A percentile compares a stretch with the other conserved stretches of the same genome.
Conservation (phyloP, 2,888 invertebrate genomes). For the Syritta pipiens region DNA sequence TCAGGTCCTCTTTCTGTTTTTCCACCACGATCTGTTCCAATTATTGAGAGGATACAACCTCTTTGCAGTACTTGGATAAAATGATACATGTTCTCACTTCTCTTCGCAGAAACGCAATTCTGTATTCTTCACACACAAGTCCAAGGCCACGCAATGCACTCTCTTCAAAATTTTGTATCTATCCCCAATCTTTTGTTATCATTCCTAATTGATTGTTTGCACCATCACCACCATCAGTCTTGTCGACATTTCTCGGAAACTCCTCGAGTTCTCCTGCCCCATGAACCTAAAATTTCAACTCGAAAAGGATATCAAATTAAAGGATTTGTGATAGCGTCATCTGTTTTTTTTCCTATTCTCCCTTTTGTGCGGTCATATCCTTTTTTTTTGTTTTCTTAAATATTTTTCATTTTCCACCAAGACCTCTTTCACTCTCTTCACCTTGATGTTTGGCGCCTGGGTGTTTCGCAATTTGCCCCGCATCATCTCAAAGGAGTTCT, state of each 20-base stretch:
- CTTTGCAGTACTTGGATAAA: too few relatives aligned
- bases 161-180: too few relatives aligned
- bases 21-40: too few relatives aligned
- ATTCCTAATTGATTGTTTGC: slow-evolving; percentile 29
- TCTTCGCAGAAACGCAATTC: too few relatives aligned
- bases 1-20: too few relatives aligned
- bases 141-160: too few relatives aligned
- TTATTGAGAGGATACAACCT: too few relatives aligned
- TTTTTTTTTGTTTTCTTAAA: slow-evolving; percentile 43
- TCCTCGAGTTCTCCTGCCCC: neutral
- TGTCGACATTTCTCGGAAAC: neutral
- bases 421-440: slow-evolving; percentile 6
- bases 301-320: slow-evolving; percentile 70
- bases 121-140: too few relatives aligned
- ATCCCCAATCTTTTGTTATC: slow-evolving; percentile 1
- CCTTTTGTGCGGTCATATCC: neutral
- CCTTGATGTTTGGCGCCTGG: slow-evolving; percentile 68
- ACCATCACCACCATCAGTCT: slow-evolving; percentile 11
- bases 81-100: too few relatives aligned
- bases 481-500: slow-evolving; percentile 28
- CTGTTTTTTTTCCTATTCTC: slow-evolving; percentile 51
- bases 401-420: slow-evolving; percentile 29
- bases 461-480: slow-evolving; percentile 70
- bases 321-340: slow-evolving; percentile 71
- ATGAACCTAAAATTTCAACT: slow-evolving; percentile 48